Base-by-base conservation (phyloP, 2,888 invertebrate species). In the Craniophora ligustri region DNA sequence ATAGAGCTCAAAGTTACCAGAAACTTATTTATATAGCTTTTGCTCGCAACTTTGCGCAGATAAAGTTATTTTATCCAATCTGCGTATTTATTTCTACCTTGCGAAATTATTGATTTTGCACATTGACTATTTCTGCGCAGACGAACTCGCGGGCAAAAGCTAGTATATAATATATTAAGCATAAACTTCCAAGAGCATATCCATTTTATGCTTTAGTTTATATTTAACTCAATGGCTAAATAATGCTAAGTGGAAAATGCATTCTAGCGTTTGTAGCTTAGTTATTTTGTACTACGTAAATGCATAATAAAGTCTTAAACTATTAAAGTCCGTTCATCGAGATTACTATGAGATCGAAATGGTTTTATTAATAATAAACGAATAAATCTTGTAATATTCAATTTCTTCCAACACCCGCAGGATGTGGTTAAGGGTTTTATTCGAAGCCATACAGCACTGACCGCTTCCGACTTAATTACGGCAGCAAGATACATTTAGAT, bases 391-490 rank as follows among this genome's bases (percentile, higher is more conserved):
- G 10, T 15, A 34, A 34, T 16, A 34, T 32, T 57, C 28, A 36
- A 65, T 47, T 57, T 8, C 30, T 28, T 41, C 18, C 14, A 30
- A 57, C 58, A 21, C 28, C 32, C 28, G 1, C 21, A n/a, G 39
- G 50, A 49, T 28, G 50, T 50, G 31, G 66, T 40, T 5, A 13
- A 5, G 34, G 34, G 26, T 65, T 44, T 49, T 49, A 39, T 44
- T 57, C 13, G 42, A 65, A 66, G 38, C 66, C 59, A 26, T 31
- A 65, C 8, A 13, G 7, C 58, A 42, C 8, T 21, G 5, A 14
- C 44, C 50, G 40, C 67, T 46, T 57, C 57, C 46, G 46, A 56
- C 30, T 36, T 28, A 31, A 64, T 34, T 38, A 42, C 28, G 13
- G 21, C 36, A 11, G 32, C 36, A 14, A 48, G 21, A 38, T 41